Conservation (phyloP, 2,797 vertebrate genomes). For the Platalea minor region DNA sequence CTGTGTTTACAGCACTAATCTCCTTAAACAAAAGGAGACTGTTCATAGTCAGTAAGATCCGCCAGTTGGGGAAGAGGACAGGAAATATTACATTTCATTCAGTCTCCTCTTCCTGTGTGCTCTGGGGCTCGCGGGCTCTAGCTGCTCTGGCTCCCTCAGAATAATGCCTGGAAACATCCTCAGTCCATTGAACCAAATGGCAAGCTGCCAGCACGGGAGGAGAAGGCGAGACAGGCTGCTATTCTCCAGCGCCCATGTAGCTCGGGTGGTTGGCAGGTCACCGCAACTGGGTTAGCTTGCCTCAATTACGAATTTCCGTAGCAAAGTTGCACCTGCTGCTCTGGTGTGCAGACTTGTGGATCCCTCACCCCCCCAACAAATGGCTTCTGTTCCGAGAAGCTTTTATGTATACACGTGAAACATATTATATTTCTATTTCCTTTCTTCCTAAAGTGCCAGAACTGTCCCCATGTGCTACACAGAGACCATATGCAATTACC, state of each 20-base stretch:
- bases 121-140: fast-evolving
- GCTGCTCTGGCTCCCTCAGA: neutral
- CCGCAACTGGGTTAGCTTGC: neutral
- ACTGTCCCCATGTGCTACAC: neutral
- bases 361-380: neutral
- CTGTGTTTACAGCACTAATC: neutral
- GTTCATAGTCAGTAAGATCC: neutral
- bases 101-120: neutral
- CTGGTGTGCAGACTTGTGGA: neutral
- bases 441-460: neutral
- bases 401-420: neutral
- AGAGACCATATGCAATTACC: fast-evolving
- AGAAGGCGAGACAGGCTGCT: neutral
- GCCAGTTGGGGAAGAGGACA: neutral
- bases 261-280: neutral
- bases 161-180: neutral
- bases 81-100: neutral
- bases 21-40: neutral
- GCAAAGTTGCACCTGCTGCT: neutral
- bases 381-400: fast-evolving
- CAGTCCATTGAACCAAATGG: neutral
- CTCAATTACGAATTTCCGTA: neutral
- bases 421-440: neutral
- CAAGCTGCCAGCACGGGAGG: neutral
- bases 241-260: neutral